Evolutionary conservation across 2,113 vertebrate genomes (phyloP).

Genomic region (Protobothrops mucrosquamatus): DNA sequence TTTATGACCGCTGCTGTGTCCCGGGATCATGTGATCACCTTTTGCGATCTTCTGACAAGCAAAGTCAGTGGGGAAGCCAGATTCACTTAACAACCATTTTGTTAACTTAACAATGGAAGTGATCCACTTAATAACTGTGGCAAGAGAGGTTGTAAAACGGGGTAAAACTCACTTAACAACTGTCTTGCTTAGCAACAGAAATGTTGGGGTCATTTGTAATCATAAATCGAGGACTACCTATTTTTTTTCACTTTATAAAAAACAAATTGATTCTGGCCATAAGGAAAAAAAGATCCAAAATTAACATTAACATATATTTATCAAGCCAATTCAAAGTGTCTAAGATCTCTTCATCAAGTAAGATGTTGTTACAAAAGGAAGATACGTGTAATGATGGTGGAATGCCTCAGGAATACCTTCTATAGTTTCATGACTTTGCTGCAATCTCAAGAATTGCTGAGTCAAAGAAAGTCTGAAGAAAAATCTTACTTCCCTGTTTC

Average conservation of each 20-base stretch:
- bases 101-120: not conserved
- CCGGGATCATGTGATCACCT: accelerated
- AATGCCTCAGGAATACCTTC: not conserved
- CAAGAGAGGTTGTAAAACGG: not conserved
- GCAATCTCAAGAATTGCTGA: not conserved
- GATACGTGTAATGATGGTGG: too few species aligned
- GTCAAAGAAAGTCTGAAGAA: not conserved
- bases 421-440: not conserved
- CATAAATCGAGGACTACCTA: too few species aligned
- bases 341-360: too few species aligned
- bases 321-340: too few species aligned
- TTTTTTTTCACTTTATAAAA: too few species aligned
- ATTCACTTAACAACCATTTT: not conserved
- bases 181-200: not conserved
- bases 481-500: not conserved
- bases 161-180: not conserved
- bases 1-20: not conserved
- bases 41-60: not conserved
- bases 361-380: too few species aligned
- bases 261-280: too few species aligned
- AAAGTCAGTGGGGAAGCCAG: not conserved
- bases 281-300: too few species aligned
- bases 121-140: not conserved
- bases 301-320: too few species aligned
- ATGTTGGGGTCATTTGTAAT: not conserved